A percentile compares a stretch with the other conserved stretches of the same genome.
These are phyloP conservation scores for Anguilla obscura DNA, from an alignment of 2,797 vertebrate genomes.

Conservation along the genomic window DNA sequence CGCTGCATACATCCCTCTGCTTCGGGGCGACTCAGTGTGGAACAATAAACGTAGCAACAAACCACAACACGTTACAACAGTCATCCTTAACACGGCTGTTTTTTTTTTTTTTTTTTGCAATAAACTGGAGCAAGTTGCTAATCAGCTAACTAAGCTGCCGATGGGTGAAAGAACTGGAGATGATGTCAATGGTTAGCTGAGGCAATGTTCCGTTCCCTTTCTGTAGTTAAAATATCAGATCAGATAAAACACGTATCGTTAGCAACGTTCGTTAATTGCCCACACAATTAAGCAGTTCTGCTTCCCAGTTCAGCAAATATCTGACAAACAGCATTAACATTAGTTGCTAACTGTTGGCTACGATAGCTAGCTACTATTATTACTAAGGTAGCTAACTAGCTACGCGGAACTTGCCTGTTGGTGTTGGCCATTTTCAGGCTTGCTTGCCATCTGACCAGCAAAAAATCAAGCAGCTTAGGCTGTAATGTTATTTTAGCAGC, in stretches of 20 bases:
- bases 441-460: not conserved
- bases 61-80: not conserved
- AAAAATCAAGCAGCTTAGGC: not conserved
- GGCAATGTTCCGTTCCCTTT: not conserved
- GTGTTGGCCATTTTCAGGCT: not conserved
- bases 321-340: not conserved
- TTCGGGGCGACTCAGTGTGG: not conserved
- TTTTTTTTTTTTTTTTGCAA: too few relatives aligned
- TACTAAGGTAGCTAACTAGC: not conserved
- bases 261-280: not conserved
- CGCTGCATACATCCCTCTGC: not conserved
- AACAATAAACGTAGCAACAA: not conserved
- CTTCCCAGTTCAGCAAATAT: not conserved
- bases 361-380: not conserved
- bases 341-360: not conserved
- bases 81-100: not conserved
- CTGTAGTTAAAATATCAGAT: not conserved
- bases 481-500: not conserved
- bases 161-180: not conserved
- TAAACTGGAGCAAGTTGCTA: not conserved
- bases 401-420: not conserved
- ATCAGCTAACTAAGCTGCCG: not conserved
- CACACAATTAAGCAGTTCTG: not conserved
- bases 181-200: not conserved
- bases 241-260: not conserved